Conservation (phyloP, 2,113 vertebrate genomes). For the Mesocricetus auratus region DNA sequence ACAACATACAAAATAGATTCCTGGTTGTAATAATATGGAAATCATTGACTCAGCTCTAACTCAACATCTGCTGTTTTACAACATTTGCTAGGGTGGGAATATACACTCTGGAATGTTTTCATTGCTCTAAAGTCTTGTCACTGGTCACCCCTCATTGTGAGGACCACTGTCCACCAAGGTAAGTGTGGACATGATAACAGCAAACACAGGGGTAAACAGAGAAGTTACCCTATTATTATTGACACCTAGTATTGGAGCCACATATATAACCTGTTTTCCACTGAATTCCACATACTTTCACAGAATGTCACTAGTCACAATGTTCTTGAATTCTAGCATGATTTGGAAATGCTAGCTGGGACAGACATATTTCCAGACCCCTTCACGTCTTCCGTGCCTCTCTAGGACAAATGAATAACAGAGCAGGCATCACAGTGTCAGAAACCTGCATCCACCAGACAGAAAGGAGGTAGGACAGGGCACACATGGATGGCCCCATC, state of each 20-base stretch:
- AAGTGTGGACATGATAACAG: neutral
- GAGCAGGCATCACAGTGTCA: neutral
- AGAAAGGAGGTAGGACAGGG: neutral
- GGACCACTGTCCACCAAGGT: neutral
- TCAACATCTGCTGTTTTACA: neutral
- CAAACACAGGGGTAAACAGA: neutral
- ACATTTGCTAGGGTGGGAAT: neutral
- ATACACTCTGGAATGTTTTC: neutral
- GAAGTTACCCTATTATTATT: neutral
- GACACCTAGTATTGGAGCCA: neutral
- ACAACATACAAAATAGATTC: neutral
- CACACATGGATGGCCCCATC: too few relatives aligned
- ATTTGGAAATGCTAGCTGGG: too few relatives aligned
- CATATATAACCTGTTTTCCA: too few relatives aligned
- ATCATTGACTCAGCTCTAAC: neutral
- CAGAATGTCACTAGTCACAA: too few relatives aligned
- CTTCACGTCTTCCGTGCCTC: neutral
- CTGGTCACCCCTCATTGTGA: neutral
- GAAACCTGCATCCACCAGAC: neutral
- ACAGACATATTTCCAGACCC: too few relatives aligned
- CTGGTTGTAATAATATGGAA: neutral
- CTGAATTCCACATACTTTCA: neutral
- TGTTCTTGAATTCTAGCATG: too few relatives aligned
- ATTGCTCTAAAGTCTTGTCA: constrained; percentile 34
- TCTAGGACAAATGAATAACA: neutral